Percentiles rank a stretch among this genome's conserved stretches.
Conservation (phyloP, 1,140 invertebrate genomes). For the Zaprionus africanus region DNA sequence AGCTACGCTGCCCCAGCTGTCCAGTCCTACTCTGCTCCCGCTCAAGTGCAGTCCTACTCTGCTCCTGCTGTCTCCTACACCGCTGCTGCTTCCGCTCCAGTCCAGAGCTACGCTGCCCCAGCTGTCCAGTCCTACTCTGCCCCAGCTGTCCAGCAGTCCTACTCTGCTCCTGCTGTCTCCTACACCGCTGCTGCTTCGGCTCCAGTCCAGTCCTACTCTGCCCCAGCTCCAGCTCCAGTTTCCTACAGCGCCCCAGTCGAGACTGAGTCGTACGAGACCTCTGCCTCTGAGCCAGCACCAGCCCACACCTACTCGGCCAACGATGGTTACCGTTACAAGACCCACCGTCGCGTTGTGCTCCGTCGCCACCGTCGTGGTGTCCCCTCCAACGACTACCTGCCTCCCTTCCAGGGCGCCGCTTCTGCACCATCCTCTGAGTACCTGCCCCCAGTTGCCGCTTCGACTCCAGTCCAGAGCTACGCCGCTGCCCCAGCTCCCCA, state of each 20-base stretch:
- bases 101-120: conserved; percentile 49
- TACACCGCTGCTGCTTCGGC: conserved; percentile 16
- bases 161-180: conserved; percentile 46
- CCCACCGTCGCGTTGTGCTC: conserved; percentile 60
- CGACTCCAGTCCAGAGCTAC: conserved; percentile 51
- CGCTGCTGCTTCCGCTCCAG: conserved; percentile 32
- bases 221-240: conserved; percentile 39
- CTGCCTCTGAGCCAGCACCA: conserved; percentile 65
- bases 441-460: conserved; percentile 65
- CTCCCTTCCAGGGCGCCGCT: conserved; percentile 64
- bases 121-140: conserved; percentile 51
- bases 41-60: conserved; percentile 39
- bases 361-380: conserved; percentile 75
- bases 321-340: conserved; percentile 80
- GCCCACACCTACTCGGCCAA: conserved; percentile 67
- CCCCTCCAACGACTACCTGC: conserved; percentile 75
- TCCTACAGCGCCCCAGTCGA: conserved; percentile 48
- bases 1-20: conserved; percentile 56
- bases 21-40: conserved; percentile 44
- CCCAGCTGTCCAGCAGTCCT: conserved; percentile 25
- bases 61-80: conserved; percentile 38
- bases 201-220: conserved; percentile 52
- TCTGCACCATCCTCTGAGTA: conserved; percentile 67
- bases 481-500: conserved; percentile 31
- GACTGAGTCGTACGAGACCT: conserved; percentile 55